Conservation (phyloP, 2,888 invertebrate genomes). For the Balanococcus diminutus region DNA sequence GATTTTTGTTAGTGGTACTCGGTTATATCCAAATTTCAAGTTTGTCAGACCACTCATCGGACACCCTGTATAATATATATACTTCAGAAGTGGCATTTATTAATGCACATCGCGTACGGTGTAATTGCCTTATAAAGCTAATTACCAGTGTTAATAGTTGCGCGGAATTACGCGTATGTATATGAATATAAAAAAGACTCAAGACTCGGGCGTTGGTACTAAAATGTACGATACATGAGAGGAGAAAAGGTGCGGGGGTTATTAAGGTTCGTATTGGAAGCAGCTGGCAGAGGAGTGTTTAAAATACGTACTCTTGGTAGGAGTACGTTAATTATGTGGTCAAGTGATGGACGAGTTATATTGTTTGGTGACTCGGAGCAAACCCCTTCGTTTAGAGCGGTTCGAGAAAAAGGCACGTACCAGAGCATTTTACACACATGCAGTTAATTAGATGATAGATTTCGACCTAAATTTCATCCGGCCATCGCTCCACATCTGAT, state of each 20-base stretch:
- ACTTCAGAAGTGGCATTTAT: not conserved
- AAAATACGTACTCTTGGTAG: not conserved
- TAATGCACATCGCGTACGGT: conserved; percentile 1
- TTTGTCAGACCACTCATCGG: too few species aligned
- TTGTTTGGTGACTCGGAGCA: not conserved
- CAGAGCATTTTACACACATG: not conserved
- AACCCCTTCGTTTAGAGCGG: not conserved
- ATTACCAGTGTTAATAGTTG: conserved; percentile 23
- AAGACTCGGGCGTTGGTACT: not conserved
- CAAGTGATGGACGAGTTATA: not conserved
- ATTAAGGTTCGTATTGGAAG: not conserved
- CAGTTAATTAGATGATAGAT: not conserved
- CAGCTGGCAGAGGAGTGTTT: not conserved
- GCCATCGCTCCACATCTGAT: not conserved
- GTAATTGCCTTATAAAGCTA: not conserved
- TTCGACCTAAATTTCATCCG: conserved; percentile 30
- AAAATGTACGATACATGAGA: not conserved
- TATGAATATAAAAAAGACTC: not conserved
- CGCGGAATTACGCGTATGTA: not conserved
- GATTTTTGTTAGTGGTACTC: too few species aligned
- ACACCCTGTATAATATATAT: too few species aligned
- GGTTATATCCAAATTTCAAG: too few species aligned
- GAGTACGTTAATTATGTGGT: not conserved
- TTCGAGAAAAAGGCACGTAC: not conserved
- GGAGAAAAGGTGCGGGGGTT: not conserved